Conservation (phyloP, 2,113 vertebrate species). For the Scatophagus argus region DNA sequence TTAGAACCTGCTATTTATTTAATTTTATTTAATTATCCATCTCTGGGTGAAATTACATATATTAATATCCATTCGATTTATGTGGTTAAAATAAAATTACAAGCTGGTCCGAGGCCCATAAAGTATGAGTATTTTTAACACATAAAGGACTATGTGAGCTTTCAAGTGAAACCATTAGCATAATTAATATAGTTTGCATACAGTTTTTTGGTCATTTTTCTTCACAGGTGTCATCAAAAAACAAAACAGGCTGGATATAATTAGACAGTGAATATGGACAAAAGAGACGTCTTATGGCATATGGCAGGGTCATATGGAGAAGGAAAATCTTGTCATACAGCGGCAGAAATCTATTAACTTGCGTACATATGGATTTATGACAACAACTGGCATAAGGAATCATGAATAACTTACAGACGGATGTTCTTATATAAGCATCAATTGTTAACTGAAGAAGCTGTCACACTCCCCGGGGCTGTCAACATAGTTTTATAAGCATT, state of each 20-base stretch:
- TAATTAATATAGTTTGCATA: conserved; percentile 37
- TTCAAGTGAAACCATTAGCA: not conserved
- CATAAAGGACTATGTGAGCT: not conserved
- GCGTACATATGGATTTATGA: conserved; percentile 75
- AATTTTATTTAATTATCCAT: not conserved
- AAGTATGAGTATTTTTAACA: not conserved
- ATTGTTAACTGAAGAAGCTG: conserved; percentile 80
- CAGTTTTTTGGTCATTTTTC: conserved; percentile 52
- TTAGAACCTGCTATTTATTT: too few species aligned
- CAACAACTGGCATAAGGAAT: conserved; percentile 77
- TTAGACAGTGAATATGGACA: conserved; percentile 69
- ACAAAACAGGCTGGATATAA: conserved; percentile 59
- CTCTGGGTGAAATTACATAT: not conserved
- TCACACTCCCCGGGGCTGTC: conserved; percentile 75
- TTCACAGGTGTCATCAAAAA: conserved; percentile 55
- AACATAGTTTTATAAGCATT: conserved; percentile 66
- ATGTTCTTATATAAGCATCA: conserved; percentile 75
- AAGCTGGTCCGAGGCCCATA: not conserved
- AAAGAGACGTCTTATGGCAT: conserved; percentile 73
- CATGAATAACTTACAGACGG: conserved; percentile 74
- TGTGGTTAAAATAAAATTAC: not conserved
- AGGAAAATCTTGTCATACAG: conserved; percentile 69
- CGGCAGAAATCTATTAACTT: conserved; percentile 71
- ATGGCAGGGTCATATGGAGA: conserved; percentile 75
- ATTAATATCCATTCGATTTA: not conserved